These are phyloP conservation scores for Heliconius eleuchia DNA, from an alignment of 1,140 invertebrate species.

Conservation along the genomic window DNA sequence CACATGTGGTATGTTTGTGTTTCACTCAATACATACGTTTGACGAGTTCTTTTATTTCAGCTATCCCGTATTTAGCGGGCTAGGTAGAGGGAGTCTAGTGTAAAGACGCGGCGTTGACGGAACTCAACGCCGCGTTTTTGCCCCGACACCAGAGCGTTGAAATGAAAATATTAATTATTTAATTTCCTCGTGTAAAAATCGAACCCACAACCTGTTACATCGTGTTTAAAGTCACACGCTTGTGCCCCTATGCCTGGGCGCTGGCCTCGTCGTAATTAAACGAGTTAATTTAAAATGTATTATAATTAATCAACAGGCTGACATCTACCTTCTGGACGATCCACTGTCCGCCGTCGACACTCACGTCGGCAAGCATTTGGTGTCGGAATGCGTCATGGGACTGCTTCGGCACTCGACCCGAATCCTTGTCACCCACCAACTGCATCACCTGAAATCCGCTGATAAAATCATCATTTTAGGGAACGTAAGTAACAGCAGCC, in stretches of 20 bases:
- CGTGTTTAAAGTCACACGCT: no score
- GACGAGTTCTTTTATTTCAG: background rate
- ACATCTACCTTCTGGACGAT: slow-evolving; percentile 89
- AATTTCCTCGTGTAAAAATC: no score
- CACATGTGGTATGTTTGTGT: background rate
- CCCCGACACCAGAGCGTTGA: no score
- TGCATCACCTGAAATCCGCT: slow-evolving; percentile 90
- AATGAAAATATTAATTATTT: background rate
- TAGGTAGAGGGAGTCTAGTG: no score
- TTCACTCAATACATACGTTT: background rate
- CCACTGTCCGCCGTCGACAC: slow-evolving; percentile 85
- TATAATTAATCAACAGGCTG: slow-evolving; percentile 63
- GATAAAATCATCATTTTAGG: slow-evolving; percentile 85
- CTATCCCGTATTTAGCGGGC: no score
- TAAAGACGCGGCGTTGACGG: no score
- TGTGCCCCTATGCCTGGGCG: no score
- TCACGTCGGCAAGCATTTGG: slow-evolving; percentile 86
- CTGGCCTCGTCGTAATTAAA: background rate
- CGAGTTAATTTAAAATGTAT: background rate
- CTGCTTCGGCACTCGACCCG: slow-evolving; percentile 88
- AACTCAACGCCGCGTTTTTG: no score
- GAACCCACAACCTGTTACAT: no score
- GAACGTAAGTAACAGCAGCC: slow-evolving; percentile 71
- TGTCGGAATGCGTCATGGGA: slow-evolving; percentile 85
- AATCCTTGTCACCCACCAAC: slow-evolving; percentile 93